Evolutionary conservation across 2,113 vertebrate genomes (phyloP), one percentile per base, ranked within the genome.

Genomic region (Tringa solitaria): DNA sequence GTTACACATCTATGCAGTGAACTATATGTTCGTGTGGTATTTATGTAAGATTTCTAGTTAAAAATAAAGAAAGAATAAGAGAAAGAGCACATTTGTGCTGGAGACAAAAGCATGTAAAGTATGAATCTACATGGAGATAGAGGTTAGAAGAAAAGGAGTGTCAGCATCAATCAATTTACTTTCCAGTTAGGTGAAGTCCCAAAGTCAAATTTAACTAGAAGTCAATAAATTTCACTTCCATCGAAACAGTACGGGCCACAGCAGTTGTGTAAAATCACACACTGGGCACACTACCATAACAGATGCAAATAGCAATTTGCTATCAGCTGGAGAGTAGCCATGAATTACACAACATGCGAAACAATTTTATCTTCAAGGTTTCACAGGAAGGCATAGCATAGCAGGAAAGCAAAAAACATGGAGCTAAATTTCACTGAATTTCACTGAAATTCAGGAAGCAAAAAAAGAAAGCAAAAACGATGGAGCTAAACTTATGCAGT

Each of bases 291-390:
- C 50, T 26, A 74, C 46, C 39, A 5, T 19, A 90, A 90, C 95
- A 96, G 96, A 94, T 93, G 88, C 75, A 95, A 96, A 94, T 3
- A 94, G 85, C 82, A 86, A 69, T 87, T 94, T 91, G 88, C 67
- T 94, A 59, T 73, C 89, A 94, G 95, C 91, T 96, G 95, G 96
- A 94, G 59, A 89, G 63, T 30, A 92, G 91, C 70, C 81, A 46
- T 26, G 54, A 95, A 54, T 89, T 91, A 65, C 70, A 46, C 95
- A 95, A 82, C 19, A 79, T 4, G 54, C 65, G 84, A 84, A 93
- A 65, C n/a, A 54, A 61, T 87, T 89, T 64, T 78, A 69, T 57
- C 59, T 82, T 65, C 89, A 91, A 89, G 89, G 81, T 69, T 96
- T 83, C 81, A 83, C 37, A 63, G 53, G 89, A 89, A 80, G 61